Percentiles rank a stretch among this genome's conserved stretches.
These are phyloP conservation scores for Tympanoctomys barrerae DNA, from an alignment of 2,797 vertebrate genomes.

Conservation along the genomic window DNA sequence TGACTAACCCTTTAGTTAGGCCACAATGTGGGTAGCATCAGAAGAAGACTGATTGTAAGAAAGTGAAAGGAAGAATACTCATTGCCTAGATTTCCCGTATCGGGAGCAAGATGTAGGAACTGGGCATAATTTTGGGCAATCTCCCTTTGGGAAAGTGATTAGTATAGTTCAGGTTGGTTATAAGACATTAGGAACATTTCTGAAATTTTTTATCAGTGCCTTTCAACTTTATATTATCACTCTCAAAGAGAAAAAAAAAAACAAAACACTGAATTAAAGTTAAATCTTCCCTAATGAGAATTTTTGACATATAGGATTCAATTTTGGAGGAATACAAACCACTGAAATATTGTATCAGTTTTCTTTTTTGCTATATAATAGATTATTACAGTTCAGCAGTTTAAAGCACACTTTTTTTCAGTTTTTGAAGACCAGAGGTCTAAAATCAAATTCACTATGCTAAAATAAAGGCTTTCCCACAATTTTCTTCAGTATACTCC, in stretches of 20 bases:
- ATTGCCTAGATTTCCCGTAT: neutral
- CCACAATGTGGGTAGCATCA: neutral
- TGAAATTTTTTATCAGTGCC: neutral
- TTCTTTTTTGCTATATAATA: neutral
- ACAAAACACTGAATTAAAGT: neutral
- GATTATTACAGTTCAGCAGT: neutral
- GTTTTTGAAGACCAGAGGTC: neutral
- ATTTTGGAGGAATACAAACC: neutral
- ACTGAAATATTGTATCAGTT: neutral
- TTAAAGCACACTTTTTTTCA: neutral
- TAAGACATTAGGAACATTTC: neutral
- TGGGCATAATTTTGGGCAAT: neutral
- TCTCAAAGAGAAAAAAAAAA: neutral
- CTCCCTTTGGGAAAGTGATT: neutral
- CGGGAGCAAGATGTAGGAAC: neutral
- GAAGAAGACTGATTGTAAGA: neutral
- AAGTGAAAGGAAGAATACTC: neutral
- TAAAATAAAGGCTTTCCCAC: neutral
- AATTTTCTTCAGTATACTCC: neutral
- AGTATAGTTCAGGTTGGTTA: neutral
- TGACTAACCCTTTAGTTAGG: neutral
- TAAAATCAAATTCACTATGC: neutral
- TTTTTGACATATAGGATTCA: neutral
- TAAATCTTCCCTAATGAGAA: slow-evolving; percentile 21
- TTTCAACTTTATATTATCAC: neutral